Evolutionary conservation across 2,888 invertebrate genomes (phyloP).

Genomic region (Apoderus coryli): DNA sequence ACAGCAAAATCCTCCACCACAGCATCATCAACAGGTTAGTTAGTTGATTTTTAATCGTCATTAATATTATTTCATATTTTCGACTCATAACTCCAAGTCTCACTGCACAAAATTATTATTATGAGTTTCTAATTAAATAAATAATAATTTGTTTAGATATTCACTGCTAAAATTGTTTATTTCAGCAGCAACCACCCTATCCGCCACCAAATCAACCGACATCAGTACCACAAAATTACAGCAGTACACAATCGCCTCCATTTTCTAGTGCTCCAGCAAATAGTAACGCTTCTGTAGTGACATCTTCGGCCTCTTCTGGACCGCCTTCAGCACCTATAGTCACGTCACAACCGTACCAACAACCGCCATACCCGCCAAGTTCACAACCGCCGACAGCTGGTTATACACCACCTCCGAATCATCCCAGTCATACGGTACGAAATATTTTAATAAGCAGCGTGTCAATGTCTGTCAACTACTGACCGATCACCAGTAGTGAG

Average conservation of each 20-base stretch:
- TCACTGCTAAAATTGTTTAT: background rate
- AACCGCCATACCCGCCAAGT: slow-evolving; percentile 36
- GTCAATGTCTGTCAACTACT: too few relatives aligned
- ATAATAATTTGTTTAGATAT: too few relatives aligned
- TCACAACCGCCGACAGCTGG: slow-evolving; percentile 25
- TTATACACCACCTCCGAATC: slow-evolving; percentile 15
- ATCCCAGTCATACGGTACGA: slow-evolving; percentile 18
- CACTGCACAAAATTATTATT: too few relatives aligned
- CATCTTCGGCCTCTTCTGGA: slow-evolving; percentile 33
- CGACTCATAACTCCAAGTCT: too few relatives aligned
- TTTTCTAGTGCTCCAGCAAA: slow-evolving; percentile 39
- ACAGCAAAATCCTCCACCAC: background rate
- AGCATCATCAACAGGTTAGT: too few relatives aligned
- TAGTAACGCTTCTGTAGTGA: slow-evolving; percentile 35
- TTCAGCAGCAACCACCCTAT: slow-evolving; percentile 21
- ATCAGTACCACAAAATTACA: slow-evolving; percentile 32
- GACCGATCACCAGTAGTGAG: too few relatives aligned
- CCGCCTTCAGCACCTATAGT: slow-evolving; percentile 30
- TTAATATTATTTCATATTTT: too few relatives aligned
- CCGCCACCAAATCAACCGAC: too few relatives aligned
- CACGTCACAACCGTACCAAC: slow-evolving; percentile 36
- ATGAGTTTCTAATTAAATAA: too few relatives aligned
- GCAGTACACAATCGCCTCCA: slow-evolving; percentile 44
- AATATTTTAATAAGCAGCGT: too few relatives aligned
- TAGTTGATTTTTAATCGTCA: too few relatives aligned